Percentiles rank a stretch among this genome's conserved stretches.
Evolutionary conservation across 2,113 vertebrate genomes (phyloP).

Genomic region (Thalassarche chlororhynchos): DNA sequence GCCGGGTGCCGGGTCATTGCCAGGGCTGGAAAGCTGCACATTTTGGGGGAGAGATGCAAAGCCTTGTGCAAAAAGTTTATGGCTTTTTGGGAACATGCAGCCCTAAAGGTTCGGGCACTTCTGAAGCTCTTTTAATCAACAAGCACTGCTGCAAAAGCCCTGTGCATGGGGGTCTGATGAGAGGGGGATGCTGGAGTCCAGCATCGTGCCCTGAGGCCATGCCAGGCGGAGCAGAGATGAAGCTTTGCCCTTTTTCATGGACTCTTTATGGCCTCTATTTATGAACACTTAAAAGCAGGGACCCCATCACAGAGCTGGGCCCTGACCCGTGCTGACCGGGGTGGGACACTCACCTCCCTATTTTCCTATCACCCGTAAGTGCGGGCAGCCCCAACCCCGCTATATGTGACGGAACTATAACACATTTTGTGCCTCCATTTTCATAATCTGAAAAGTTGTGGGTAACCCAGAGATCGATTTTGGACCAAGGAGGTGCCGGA

Average conservation of each 20-base stretch:
- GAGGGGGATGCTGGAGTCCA: background rate
- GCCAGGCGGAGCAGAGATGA: background rate
- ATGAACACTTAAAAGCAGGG: background rate
- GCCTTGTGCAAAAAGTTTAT: background rate
- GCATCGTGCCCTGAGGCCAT: fast-evolving
- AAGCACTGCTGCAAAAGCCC: background rate
- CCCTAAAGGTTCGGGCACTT: background rate
- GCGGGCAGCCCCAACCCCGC: background rate
- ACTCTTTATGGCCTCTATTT: background rate
- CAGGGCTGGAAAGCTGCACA: background rate
- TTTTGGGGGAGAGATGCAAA: background rate
- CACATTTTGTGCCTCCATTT: background rate
- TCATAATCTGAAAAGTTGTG: fast-evolving
- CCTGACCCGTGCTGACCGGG: fast-evolving
- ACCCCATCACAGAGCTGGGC: background rate
- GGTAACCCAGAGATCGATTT: background rate
- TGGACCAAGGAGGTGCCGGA: background rate
- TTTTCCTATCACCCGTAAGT: background rate
- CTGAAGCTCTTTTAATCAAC: background rate
- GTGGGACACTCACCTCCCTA: background rate
- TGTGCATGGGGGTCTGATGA: fast-evolving
- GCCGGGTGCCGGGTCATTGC: background rate
- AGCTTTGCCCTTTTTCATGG: background rate
- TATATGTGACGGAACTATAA: background rate
- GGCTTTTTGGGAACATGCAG: background rate